Evolutionary conservation across 2,113 vertebrate genomes (phyloP), one percentile per base, ranked within the genome.

Genomic region (Nyctibius bracteatus): DNA sequence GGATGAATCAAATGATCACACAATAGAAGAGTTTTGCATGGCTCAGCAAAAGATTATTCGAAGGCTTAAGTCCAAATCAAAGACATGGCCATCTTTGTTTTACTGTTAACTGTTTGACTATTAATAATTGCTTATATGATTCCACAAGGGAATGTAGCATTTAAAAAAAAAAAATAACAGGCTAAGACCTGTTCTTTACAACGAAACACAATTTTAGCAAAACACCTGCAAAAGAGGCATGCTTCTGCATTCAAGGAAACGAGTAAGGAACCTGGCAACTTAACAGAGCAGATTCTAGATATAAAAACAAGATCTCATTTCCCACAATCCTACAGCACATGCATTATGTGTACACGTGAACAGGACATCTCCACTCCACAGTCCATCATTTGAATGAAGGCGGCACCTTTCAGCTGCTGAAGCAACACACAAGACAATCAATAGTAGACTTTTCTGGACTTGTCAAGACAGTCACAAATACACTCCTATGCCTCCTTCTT

Each of bases 1-100:
- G 6, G 14, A 91, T 93, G 81, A 93, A 73, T 95, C 94, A 93
- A 84, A 94, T 0, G 0, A 84, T 95, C 96, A 84, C 63, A 88
- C 58, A 92, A 96, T 67, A 73, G 74, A 79, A 92, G 31, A 0
- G 0, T 90, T 91, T 90, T 90, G 49, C 52, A 47, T 39, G 24
- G 67, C 57, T 84, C 77, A 94, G 91, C 94, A 94, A 74, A 96
- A 94, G 88, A 95, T 92, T 74, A 83, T 37, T 81, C 1, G 0
- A 86, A 51, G 2, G 80, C 39, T 70, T 88, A 88, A 95, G 83
- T 78, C 35, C 59, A 91, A 95, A 96, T 93, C 88, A 92, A 91
- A 96, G 89, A 10, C 74, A 94, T 65, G 30, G 31, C 54, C 72
- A 71, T 17, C 44, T 67, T 87, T 89, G 44, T 51, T 94, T 92